phyloP scores from a whole-genome alignment of 1,140 invertebrate species.

The Mya arenaria region DNA sequence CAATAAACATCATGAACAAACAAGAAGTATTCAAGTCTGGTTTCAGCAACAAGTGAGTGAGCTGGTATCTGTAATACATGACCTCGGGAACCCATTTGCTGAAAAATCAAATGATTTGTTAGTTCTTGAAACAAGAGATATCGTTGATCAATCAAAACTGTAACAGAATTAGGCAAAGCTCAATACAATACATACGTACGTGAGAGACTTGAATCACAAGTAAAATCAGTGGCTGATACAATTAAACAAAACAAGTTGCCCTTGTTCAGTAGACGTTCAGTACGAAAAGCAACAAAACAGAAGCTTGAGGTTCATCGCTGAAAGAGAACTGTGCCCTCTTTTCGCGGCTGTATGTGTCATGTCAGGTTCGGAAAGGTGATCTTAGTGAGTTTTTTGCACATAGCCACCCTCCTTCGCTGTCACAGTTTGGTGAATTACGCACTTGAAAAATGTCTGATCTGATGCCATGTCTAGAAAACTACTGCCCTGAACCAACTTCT shows the following conservation, averaged over 20 bases:
- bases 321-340: slow-evolving; percentile 32
- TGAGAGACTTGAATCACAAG: neutral
- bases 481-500: neutral
- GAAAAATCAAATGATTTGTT: neutral
- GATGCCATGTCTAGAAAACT: neutral
- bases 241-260: neutral
- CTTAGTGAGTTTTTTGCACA: slow-evolving; percentile 32
- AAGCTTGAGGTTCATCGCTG: slow-evolving; percentile 20
- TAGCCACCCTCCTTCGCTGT: neutral
- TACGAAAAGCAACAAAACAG: neutral
- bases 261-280: neutral
- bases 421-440: neutral
- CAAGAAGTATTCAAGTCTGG: neutral
- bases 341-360: slow-evolving; percentile 42
- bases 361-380: slow-evolving; percentile 21
- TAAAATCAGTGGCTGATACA: neutral
- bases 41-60: neutral
- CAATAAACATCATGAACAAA: slow-evolving; percentile 6
- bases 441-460: neutral
- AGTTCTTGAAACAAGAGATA: neutral
- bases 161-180: neutral
- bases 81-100: neutral
- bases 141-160: neutral
- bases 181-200: neutral
- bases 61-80: neutral